A percentile compares a stretch with the other conserved stretches of the same genome.
Evolutionary conservation across 2,113 vertebrate species (phyloP).

Genomic region (Xenopus laevis): DNA sequence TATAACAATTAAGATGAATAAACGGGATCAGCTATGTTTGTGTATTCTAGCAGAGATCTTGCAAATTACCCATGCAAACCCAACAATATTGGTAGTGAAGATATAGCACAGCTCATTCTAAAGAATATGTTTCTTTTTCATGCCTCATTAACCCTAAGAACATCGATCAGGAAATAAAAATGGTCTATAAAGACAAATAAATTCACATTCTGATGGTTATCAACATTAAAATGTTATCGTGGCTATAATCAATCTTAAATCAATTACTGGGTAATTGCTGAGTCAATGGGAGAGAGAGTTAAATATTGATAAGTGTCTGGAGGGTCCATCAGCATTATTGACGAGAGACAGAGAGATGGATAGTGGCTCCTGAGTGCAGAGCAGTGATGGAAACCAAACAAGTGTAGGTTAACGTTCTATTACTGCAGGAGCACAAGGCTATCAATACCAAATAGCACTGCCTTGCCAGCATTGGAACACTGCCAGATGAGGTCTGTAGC

Average conservation of each 20-base stretch:
- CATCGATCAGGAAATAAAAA: constrained; percentile 19
- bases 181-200: constrained; percentile 40
- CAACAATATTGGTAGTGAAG: constrained; percentile 38
- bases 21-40: background rate
- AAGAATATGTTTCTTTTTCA: constrained; percentile 46
- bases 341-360: constrained; percentile 66
- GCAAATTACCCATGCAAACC: constrained; percentile 17
- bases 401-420: constrained; percentile 59
- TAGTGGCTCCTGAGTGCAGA: constrained; percentile 46
- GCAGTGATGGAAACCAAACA: constrained; percentile 55
- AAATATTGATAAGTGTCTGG: constrained; percentile 83
- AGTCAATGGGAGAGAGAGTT: constrained; percentile 74
- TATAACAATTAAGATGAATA: background rate
- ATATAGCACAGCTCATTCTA: constrained; percentile 29
- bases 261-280: constrained; percentile 79
- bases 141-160: constrained; percentile 37
- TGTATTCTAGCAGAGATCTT: constrained; percentile 15
- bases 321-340: constrained; percentile 72
- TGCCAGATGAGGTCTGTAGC: constrained; percentile 23
- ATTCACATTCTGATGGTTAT: constrained; percentile 50
- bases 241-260: constrained; percentile 82
- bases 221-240: constrained; percentile 57
- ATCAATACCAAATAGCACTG: constrained; percentile 54
- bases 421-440: constrained; percentile 41
- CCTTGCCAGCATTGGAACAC: constrained; percentile 45